Base-by-base conservation (phyloP, 1,140 invertebrate genomes). In the Drosophila tani region DNA sequence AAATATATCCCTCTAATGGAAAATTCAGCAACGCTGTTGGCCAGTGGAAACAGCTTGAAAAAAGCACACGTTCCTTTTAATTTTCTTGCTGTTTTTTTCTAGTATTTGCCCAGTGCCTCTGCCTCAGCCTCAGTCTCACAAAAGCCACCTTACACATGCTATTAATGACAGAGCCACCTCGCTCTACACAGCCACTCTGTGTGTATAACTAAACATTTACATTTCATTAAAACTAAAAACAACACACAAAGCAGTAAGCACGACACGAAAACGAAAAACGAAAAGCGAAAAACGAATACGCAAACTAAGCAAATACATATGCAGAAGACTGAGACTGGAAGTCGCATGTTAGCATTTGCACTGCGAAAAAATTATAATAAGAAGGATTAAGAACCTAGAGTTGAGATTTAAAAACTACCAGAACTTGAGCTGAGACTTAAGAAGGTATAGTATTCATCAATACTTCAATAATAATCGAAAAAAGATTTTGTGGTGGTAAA, bases 181-280 rank as follows among this genome's bases (percentile, higher is more conserved):
- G 60, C 27, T 35, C 43, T 62, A 43, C 21, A 49, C 53, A 56
- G 53, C 53, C 35, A 56, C 53, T 56, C 46, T 79, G 79, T 85
- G 60, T 79, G 79, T 87, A 84, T 90, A 84, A 85, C 85, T 88
- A 88, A 88, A 88, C 85, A 88, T 88, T 88, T 88, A 90, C 85
- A 88, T 88, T 90, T 88, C 85, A 88, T 88, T 88, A 88, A 88
- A 88, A 88, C 85, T 90, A 90, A 88, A 88, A 88, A 88, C 85
- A 88, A 90, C 84, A 88, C 58, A 90, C 78, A 88, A 88, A 87
- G 83, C 83, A 83, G 73, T 79, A 79, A 88, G 78, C 62, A 88
- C 78, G 84, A 84, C 85, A 84, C 78, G 68, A 76, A 51, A 64
- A 24, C 50, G 40, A 64, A 65, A 29, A 66, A 5, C 15, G 21